These are phyloP conservation scores for Triplophysa siluroides DNA, from an alignment of 2,113 vertebrate species.

Conservation along the genomic window DNA sequence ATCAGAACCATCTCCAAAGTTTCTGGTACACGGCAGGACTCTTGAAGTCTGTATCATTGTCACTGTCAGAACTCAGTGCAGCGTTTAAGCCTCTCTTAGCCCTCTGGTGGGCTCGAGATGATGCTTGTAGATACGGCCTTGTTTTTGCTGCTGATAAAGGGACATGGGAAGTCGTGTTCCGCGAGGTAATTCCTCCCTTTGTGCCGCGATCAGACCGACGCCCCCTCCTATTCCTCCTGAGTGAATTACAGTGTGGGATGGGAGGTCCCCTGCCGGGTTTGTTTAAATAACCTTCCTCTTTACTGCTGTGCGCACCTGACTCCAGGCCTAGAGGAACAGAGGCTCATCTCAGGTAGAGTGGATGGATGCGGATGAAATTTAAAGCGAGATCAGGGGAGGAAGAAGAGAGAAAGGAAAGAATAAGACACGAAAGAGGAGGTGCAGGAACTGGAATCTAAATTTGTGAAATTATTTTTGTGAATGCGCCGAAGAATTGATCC, in stretches of 20 bases:
- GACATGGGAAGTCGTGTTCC: slow-evolving; percentile 38
- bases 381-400: background rate
- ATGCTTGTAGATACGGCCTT: slow-evolving; percentile 47
- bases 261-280: slow-evolving; percentile 48
- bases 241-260: slow-evolving; percentile 44
- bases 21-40: slow-evolving; percentile 14
- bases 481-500: too few relatives aligned
- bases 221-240: slow-evolving; percentile 40
- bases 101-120: slow-evolving; percentile 30
- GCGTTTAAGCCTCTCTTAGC: slow-evolving; percentile 34
- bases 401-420: background rate
- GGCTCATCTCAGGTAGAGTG: background rate
- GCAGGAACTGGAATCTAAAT: too few relatives aligned
- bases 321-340: slow-evolving; percentile 1
- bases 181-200: slow-evolving; percentile 44
- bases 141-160: slow-evolving; percentile 14
- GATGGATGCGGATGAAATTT: background rate
- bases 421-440: background rate
- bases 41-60: slow-evolving; percentile 26
- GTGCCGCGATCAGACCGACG: slow-evolving; percentile 44
- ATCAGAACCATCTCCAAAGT: slow-evolving; percentile 14
- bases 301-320: slow-evolving; percentile 20
- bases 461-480: too few relatives aligned
- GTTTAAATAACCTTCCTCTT: slow-evolving; percentile 53
- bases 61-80: slow-evolving; percentile 29